Evolutionary conservation across 1,140 invertebrate genomes (phyloP).

Genomic region (Yoshiicerus persimilis): DNA sequence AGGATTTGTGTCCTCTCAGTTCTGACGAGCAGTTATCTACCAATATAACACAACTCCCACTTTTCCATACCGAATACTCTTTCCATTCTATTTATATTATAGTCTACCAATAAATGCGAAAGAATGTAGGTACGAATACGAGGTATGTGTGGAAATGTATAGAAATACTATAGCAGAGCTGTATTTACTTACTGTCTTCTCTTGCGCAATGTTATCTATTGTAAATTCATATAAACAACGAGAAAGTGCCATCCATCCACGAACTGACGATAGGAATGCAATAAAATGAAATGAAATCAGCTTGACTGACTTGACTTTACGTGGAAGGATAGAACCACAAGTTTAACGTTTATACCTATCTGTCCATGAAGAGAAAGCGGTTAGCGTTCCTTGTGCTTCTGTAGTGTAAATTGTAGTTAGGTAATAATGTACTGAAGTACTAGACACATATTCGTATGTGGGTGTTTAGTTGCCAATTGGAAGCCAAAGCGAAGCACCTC

Average conservation of each 20-base stretch:
- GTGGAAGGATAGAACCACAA: not conserved
- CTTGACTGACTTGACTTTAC: conserved; percentile 12
- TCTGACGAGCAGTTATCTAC: not conserved
- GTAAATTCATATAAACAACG: not conserved
- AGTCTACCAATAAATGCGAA: no score
- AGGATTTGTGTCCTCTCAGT: not conserved
- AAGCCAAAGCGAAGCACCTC: not conserved
- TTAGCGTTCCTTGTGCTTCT: not conserved
- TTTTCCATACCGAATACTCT: not conserved
- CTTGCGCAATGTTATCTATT: not conserved
- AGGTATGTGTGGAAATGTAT: not conserved
- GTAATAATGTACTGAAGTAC: not conserved
- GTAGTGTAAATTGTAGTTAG: not conserved
- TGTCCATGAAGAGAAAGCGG: not conserved
- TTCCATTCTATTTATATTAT: not conserved
- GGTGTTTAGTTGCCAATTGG: not conserved
- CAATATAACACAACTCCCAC: not conserved
- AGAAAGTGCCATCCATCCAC: conserved; percentile 3
- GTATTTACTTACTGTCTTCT: not conserved
- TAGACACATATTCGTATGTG: not conserved
- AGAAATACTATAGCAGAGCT: not conserved
- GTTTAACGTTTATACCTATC: not conserved
- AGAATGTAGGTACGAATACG: no score
- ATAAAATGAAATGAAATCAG: conserved; percentile 23
- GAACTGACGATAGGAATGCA: conserved; percentile 21